These are phyloP conservation scores for Ips nitidus DNA, from an alignment of 1,140 invertebrate genomes.

Conservation along the genomic window DNA sequence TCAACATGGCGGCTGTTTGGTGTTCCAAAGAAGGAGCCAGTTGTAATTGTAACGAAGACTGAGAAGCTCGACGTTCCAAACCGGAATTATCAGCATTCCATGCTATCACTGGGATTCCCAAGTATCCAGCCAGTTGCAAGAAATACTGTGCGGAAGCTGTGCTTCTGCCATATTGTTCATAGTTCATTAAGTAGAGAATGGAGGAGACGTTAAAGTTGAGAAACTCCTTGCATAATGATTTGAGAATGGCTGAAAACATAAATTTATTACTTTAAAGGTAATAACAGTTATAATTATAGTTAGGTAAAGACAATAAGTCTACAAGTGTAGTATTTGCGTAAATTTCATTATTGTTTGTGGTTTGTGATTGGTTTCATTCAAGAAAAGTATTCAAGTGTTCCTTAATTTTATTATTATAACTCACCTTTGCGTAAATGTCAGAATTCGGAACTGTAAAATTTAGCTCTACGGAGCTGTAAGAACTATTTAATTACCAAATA, in stretches of 20 bases:
- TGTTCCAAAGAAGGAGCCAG: slow-evolving; percentile 92
- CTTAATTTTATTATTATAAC: no score
- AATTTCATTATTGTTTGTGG: no score
- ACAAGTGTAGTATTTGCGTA: no score
- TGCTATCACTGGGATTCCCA: slow-evolving; percentile 85
- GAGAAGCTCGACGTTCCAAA: slow-evolving; percentile 71
- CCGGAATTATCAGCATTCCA: slow-evolving; percentile 93
- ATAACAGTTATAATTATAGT: neutral
- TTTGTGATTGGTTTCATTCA: no score
- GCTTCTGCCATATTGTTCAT: slow-evolving; percentile 82
- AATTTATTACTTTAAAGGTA: neutral
- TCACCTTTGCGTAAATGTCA: no score
- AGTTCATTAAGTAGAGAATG: slow-evolving; percentile 92
- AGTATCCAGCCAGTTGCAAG: slow-evolving; percentile 73
- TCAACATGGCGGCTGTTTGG: slow-evolving; percentile 90
- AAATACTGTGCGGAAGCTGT: slow-evolving; percentile 93
- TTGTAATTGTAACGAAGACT: slow-evolving; percentile 83
- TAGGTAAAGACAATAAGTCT: neutral
- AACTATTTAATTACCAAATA: no score
- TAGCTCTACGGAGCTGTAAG: no score
- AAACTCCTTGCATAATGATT: slow-evolving; percentile 86
- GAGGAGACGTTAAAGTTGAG: slow-evolving; percentile 85
- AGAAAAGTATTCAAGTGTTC: no score
- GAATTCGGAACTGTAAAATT: no score
- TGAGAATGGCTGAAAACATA: slow-evolving; percentile 72